Evolutionary conservation across 2,888 invertebrate species (phyloP).

Genomic region (Volucella inflata): DNA sequence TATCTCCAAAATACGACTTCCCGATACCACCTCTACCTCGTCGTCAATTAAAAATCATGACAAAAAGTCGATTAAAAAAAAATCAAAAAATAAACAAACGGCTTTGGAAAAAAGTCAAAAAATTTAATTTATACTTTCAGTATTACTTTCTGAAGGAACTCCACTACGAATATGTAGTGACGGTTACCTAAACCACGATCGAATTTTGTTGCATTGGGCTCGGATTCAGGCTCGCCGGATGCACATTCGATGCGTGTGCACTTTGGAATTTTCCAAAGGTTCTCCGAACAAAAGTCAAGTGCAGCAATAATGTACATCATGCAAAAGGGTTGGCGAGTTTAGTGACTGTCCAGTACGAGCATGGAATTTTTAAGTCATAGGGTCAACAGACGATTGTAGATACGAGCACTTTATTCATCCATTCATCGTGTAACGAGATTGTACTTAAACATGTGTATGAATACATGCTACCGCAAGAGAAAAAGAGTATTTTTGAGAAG

Average conservation of each 20-base stretch:
- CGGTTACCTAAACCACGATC: constrained; percentile 36
- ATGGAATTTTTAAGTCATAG: constrained; percentile 52
- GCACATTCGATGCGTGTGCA: constrained; percentile 63
- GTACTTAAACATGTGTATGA: constrained; percentile 46
- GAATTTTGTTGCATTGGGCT: constrained; percentile 60
- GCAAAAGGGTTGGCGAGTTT: constrained; percentile 35
- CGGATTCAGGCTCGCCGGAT: constrained; percentile 56
- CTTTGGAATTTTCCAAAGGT: constrained; percentile 66
- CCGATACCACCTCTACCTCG: constrained; percentile 49
- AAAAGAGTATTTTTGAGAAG: constrained; percentile 25
- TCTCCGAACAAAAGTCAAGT: constrained; percentile 51
- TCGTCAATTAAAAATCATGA: constrained; percentile 72
- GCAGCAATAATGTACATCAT: constrained; percentile 42
- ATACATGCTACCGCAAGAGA: constrained; percentile 34
- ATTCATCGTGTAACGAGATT: constrained; percentile 39
- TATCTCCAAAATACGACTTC: constrained; percentile 67
- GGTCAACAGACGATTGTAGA: constrained; percentile 67
- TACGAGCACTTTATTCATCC: constrained; percentile 17
- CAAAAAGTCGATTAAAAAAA: constrained; percentile 64
- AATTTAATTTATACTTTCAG: constrained; percentile 69
- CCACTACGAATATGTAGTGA: neutral
- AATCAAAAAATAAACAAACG: constrained; percentile 29
- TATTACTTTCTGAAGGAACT: constrained; percentile 6
- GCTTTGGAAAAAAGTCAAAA: constrained; percentile 34
- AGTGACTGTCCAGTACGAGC: constrained; percentile 49